Percentiles rank a stretch among this genome's conserved stretches.
These are phyloP conservation scores for Tympanoctomys barrerae DNA, from an alignment of 2,797 vertebrate genomes.

Conservation along the genomic window DNA sequence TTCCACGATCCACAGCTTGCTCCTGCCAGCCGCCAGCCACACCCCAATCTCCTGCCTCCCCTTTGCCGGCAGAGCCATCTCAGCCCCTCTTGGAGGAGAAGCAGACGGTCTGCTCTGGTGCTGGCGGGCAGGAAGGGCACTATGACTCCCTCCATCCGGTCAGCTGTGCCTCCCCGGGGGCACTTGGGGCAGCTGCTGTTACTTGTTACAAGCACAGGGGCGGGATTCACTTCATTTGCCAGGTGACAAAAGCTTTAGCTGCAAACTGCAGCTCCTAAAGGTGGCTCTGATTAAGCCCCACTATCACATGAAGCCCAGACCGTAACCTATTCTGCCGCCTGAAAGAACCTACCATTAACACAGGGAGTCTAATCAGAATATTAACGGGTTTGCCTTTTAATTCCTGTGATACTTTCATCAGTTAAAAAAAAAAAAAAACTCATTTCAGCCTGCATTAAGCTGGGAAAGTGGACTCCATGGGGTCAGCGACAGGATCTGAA, in stretches of 20 bases:
- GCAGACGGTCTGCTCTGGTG: background rate
- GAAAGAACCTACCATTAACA: constrained; percentile 68
- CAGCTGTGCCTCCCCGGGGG: background rate
- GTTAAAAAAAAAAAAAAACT: constrained; percentile 38
- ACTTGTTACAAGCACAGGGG: background rate
- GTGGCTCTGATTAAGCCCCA: background rate
- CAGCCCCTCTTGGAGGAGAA: background rate
- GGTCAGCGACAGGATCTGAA: constrained; percentile 52
- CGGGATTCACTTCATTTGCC: constrained; percentile 11
- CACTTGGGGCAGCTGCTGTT: background rate
- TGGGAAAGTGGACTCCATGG: constrained; percentile 60
- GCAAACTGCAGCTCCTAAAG: background rate
- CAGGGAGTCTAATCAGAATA: constrained; percentile 54
- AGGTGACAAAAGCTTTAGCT: background rate
- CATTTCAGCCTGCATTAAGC: constrained; percentile 43
- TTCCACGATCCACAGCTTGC: background rate
- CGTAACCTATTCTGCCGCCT: constrained; percentile 48
- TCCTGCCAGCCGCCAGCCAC: background rate
- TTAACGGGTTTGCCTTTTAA: constrained; percentile 69
- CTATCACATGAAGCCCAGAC: constrained; percentile 18
- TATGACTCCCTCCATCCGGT: too few relatives aligned
- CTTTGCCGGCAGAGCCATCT: background rate
- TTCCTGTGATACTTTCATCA: constrained; percentile 69
- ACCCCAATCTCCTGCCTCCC: background rate
- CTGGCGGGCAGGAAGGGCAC: background rate